Base-by-base conservation (phyloP, 2,113 vertebrate genomes). In the Pteronura brasiliensis region DNA sequence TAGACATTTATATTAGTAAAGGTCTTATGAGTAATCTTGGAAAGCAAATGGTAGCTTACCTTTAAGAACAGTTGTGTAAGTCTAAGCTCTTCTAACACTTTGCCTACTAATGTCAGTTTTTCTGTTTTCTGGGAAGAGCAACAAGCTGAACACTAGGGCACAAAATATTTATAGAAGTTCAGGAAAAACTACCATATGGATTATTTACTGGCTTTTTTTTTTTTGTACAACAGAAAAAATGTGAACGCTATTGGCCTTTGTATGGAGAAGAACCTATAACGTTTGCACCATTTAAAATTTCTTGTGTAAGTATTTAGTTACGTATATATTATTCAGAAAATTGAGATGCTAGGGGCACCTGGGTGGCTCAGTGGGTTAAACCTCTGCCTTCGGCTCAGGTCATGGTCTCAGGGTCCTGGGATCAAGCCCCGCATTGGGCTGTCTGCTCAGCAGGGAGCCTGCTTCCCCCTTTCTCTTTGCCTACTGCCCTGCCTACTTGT, bases 241-340 rank as follows among this genome's bases (percentile, higher is more conserved):
- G 99, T 99, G 99, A 99, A 95, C 99, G 99, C 82, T 99, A 99
- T 97, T 99, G 99, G 99, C 99, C 99, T 21, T 97, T 99, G 79
- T 98, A 98, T 77, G 99, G 99, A 96, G 99, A 99, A 97, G 99
- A 99, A 96, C 98, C 99, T 81, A 97, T 99, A 98, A 99, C 97
- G 59, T 99, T 99, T 97, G 99, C 99, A 97, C 99, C 99, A 47
- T 99, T 99, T 99, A 99, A 98, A 98, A 99, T 99, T 99, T 99
- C 99, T 90, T 99, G 99, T 99, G 99, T 99, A 99, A 99, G 99
- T 99, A 96, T 81, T 72, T 96, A 57, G 84, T 96, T 96, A 85
- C 93, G 21, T 84, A 52, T 71, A 77, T 2, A 63, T 81, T 81
- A 95, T 67, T 94, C 13, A 92, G 61, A 74, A 95, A 81, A 59